A percentile compares a stretch with the other conserved stretches of the same genome.
Conservation (phyloP, 2,113 vertebrate genomes). For the Theristicus caerulescens region DNA sequence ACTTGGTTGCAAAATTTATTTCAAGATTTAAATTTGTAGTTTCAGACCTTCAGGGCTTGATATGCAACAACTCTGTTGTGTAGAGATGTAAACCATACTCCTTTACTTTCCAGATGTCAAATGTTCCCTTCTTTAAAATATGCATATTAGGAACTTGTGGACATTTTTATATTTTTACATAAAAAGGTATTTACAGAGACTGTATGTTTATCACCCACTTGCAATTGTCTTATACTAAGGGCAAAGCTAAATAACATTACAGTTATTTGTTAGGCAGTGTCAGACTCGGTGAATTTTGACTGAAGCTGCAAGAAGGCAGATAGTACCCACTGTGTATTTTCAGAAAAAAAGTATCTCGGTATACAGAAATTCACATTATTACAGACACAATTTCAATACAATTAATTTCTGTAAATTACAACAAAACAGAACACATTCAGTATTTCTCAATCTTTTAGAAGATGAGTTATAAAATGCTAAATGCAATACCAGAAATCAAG, state of each 20-base stretch:
- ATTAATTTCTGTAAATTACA: not conserved
- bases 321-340: not conserved
- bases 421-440: not conserved
- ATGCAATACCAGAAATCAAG: not conserved
- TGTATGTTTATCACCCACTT: not conserved
- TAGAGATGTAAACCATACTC: not conserved
- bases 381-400: not conserved
- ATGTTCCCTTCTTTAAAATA: not conserved
- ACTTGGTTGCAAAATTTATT: not conserved
- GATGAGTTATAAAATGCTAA: not conserved
- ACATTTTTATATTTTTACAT: not conserved
- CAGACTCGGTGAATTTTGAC: not conserved
- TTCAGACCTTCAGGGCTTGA: not conserved
- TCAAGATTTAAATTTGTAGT: not conserved
- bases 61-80: not conserved
- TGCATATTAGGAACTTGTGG: not conserved
- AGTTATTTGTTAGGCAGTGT: not conserved
- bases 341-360: not conserved
- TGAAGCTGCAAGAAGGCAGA: not conserved
- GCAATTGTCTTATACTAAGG: not conserved
- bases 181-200: not conserved
- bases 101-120: not conserved
- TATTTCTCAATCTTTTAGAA: not conserved
- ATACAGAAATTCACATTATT: not conserved
- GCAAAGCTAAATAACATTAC: not conserved